Evolutionary conservation across 2,888 invertebrate species (phyloP).

Genomic region (Julus scanicus): DNA sequence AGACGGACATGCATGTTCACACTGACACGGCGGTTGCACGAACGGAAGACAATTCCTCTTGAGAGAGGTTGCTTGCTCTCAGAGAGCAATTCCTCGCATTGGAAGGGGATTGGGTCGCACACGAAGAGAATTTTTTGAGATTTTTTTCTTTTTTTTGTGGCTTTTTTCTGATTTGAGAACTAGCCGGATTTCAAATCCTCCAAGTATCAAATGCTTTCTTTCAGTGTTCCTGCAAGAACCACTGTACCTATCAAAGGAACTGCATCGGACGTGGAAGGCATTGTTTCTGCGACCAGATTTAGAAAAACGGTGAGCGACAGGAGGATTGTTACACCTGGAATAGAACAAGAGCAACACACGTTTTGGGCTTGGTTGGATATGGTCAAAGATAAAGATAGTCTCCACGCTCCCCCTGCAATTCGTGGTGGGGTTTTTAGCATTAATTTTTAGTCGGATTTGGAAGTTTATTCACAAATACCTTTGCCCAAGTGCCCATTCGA

Average conservation of each 20-base stretch:
- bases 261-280: slow-evolving; percentile 98
- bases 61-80: background rate
- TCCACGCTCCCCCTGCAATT: slow-evolving; percentile 48
- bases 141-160: slow-evolving; percentile 52
- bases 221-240: slow-evolving; percentile 57
- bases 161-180: slow-evolving; percentile 1
- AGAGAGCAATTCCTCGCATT: background rate
- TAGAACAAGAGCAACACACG: slow-evolving; percentile 60
- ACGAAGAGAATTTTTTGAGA: background rate
- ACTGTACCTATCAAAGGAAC: slow-evolving; percentile 95
- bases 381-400: slow-evolving; percentile 38
- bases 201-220: slow-evolving; percentile 59
- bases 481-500: background rate
- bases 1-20: slow-evolving; percentile 46
- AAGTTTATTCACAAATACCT: background rate
- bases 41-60: background rate
- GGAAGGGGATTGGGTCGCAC: background rate
- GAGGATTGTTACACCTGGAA: slow-evolving; percentile 94
- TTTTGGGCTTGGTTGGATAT: background rate
- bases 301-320: slow-evolving; percentile 98
- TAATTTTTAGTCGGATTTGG: background rate
- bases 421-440: background rate
- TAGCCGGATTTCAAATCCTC: slow-evolving; percentile 52
- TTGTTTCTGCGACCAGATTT: slow-evolving; percentile 96
- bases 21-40: background rate